Base-by-base conservation (phyloP, 2,888 invertebrate genomes). In the Polyploca ridens region DNA sequence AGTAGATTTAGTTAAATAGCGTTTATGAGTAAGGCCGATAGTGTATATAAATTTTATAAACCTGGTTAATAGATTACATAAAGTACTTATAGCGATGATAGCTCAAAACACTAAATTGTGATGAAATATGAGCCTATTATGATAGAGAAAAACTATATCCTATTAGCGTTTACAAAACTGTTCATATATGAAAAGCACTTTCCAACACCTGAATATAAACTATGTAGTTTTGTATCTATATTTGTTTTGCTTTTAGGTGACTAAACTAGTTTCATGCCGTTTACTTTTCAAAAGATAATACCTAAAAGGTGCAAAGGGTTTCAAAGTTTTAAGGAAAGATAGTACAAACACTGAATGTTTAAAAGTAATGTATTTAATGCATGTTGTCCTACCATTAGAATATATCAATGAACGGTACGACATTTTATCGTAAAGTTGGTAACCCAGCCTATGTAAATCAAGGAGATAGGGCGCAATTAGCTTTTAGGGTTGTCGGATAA, bases 371-470 rank as follows among this genome's bases (percentile, higher is more conserved):
- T 61, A 65, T 58, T 64, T 64, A 75, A 70, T 69, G 71, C 80
- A 73, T 78, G 78, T 72, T 70, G 71, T 67, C 62, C 35, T 38
- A 72, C 84, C 83, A 85, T 86, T 86, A 85, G 77, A 65, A 68
- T 62, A 64, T 77, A 76, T 78, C 81, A 77, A 74, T 80, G 72
- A 73, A 78, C 70, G 74, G 66, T 67, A 61, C 61, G 61, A 41
- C 41, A 35, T 38, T 61, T 71, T 74, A 72, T 74, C 70, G 68
- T 65, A 63, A 68, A 64, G 59, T 59, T 38, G 49, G 49, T 58
- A 38, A 35, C 16, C 68, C 64, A 62, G 61, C 60, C 69, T 70
- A 71, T 74, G 76, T 78, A 78, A 78, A 78, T 78, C 75, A 69
- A 64, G 33, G 70, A 66, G 74, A 75, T 74, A 75, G 73, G 65